These are phyloP conservation scores for Holothuria leucospilota DNA, from an alignment of 53 echinoderm and acorn worm genomes.

Conservation along the genomic window DNA sequence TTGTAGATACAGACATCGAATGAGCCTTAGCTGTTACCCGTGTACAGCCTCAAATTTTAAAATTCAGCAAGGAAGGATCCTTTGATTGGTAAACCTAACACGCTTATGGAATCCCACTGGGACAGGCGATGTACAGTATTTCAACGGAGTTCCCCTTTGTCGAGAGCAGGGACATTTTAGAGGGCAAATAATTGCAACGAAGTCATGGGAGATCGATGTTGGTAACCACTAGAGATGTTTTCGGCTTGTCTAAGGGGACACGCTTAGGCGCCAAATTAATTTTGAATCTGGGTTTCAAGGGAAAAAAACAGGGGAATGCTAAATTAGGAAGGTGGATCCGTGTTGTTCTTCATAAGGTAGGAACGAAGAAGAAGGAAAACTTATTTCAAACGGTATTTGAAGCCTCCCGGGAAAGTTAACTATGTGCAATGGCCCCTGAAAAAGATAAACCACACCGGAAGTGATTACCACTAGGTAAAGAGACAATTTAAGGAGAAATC, in stretches of 20 bases:
- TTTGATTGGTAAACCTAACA: constrained; percentile 6
- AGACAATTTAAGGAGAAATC: no score
- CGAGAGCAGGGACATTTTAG: constrained; percentile 36
- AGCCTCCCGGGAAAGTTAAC: no score
- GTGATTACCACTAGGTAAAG: no score
- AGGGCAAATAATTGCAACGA: constrained; percentile 40
- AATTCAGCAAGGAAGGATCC: constrained; percentile 31
- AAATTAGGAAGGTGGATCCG: no score
- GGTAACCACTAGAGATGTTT: not conserved
- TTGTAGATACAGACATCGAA: not conserved
- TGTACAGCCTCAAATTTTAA: constrained; percentile 34
- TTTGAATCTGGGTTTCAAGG: not conserved
- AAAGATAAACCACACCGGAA: no score
- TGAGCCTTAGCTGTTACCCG: not conserved
- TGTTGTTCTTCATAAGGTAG: no score
- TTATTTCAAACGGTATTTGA: no score
- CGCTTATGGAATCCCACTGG: constrained; percentile 17
- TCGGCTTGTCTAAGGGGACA: not conserved
- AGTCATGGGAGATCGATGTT: constrained; percentile 36
- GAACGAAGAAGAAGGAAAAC: no score
- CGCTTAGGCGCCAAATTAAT: constrained; percentile 27
- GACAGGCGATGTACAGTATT: constrained; percentile 27
- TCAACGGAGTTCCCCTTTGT: constrained; percentile 14
- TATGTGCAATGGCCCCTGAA: no score
- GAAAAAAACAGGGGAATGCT: no score